Evolutionary conservation across 2,888 invertebrate species (phyloP), one percentile per base, ranked within the genome.

Genomic region (Drosophila lacicola): DNA sequence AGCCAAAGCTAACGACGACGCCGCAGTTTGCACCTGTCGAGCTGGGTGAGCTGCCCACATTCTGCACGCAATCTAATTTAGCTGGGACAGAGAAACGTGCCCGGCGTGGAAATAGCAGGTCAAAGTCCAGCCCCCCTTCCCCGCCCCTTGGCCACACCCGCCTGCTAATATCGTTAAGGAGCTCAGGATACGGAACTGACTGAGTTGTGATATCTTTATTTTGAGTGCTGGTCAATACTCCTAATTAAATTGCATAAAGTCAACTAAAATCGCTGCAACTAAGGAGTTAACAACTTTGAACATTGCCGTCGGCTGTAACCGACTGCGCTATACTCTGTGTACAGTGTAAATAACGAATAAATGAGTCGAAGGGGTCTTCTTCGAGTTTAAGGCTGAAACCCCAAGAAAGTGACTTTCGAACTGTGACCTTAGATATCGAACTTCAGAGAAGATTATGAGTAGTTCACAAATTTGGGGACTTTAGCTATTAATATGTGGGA

Each of bases 1-100:
- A 44, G 51, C 19, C 63, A 60, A 34, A 57, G 46, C 80, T 72
- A 65, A 60, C 21, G 39, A 34, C 68, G 69, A 53, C 64, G 64
- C 36, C 54, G 49, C 70, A 67, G 62, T 78, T 82, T 89, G 84
- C 83, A 83, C 83, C 83, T 83, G 88, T 73, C 66, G 19, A 21
- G 47, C 68, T 17, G 17, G 17, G 17, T 2, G 17, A 17, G 14
- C 33, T 70, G 50, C 70, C 80, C 83, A 85, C 81, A 78, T 86
- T 70, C 68, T 53, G 66, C 84, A 89, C 84, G 84, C 84, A 85
- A 85, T 85, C 84, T 74, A 80, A 85, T 85, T 85, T 85, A 54
- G 72, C 58, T 70, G 49, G 69, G 49, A 71, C 57, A 67, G 66
- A 57, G 65, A 71, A 71, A 82, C 88, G 88, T 85, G 85, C 76